These are phyloP conservation scores for Monomorium pharaonis DNA, from an alignment of 1,140 invertebrate species.

Conservation along the genomic window DNA sequence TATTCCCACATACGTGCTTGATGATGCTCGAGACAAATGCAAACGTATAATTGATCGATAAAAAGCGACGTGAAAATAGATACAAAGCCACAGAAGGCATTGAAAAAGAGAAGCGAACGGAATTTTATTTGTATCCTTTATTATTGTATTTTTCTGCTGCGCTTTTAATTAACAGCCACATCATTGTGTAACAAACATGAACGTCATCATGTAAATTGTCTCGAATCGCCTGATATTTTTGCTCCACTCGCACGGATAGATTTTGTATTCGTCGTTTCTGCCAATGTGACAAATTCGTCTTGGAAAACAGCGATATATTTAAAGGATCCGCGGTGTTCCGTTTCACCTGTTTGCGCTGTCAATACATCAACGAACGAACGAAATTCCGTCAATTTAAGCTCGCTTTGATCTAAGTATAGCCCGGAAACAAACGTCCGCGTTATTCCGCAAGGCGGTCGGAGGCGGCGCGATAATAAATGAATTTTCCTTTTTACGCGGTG, in stretches of 20 bases:
- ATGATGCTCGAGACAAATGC: background rate
- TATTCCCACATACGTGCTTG: background rate
- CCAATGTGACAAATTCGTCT: background rate
- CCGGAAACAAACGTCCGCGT: background rate
- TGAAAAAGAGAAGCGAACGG: background rate
- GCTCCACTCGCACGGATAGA: background rate
- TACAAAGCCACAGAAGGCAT: background rate
- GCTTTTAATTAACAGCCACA: background rate
- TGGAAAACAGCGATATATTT: background rate
- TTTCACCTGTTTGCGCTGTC: slow-evolving; percentile 16
- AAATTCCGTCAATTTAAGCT: background rate
- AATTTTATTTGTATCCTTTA: no score
- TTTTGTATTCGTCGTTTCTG: slow-evolving; percentile 3
- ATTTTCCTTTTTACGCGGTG: background rate
- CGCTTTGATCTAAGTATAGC: slow-evolving; percentile 25
- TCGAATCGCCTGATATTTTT: background rate
- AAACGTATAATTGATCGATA: background rate
- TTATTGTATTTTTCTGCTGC: background rate
- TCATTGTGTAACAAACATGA: background rate
- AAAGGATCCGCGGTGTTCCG: background rate
- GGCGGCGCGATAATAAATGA: background rate
- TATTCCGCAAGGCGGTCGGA: background rate
- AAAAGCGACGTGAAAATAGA: background rate
- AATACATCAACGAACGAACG: background rate
- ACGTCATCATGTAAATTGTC: background rate